phyloP scores from a whole-genome alignment of 2,113 vertebrate species.

The Nematolebias whitei region DNA sequence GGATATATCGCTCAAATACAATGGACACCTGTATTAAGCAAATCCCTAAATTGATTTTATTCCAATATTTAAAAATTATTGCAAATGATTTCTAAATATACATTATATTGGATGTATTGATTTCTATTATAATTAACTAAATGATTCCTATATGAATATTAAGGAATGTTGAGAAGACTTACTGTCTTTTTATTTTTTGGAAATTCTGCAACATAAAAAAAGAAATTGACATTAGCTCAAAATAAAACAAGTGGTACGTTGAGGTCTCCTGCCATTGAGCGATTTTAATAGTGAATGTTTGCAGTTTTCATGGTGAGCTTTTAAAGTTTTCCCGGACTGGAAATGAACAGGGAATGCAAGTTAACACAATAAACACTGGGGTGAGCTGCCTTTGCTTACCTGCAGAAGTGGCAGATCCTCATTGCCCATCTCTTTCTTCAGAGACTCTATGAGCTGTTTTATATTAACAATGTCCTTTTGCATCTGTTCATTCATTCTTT shows the following conservation, averaged over 20 bases:
- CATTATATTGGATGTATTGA: not conserved
- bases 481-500: slow-evolving; percentile 34
- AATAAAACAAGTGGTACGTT: not conserved
- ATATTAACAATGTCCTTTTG: slow-evolving; percentile 45
- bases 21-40: not conserved
- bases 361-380: too few relatives aligned
- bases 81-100: too few relatives aligned
- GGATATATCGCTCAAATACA: not conserved
- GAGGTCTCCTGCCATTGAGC: too few relatives aligned
- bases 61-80: not conserved
- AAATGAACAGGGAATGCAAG: too few relatives aligned
- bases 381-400: slow-evolving; percentile 42
- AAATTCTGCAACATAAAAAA: slow-evolving; percentile 72
- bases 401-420: slow-evolving; percentile 69
- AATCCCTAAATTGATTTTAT: not conserved
- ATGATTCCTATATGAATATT: not conserved
- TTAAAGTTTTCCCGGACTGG: too few relatives aligned
- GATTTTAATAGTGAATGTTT: too few relatives aligned
- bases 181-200: slow-evolving; percentile 72
- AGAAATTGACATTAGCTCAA: slow-evolving; percentile 5
- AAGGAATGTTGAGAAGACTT: slow-evolving; percentile 40
- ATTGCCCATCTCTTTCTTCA: slow-evolving; percentile 73
- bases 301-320: too few relatives aligned
- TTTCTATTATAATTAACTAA: too few relatives aligned
- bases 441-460: slow-evolving; percentile 44